Evolutionary conservation across 1,140 invertebrate species (phyloP).

Genomic region (Elymnias hypermnestra): DNA sequence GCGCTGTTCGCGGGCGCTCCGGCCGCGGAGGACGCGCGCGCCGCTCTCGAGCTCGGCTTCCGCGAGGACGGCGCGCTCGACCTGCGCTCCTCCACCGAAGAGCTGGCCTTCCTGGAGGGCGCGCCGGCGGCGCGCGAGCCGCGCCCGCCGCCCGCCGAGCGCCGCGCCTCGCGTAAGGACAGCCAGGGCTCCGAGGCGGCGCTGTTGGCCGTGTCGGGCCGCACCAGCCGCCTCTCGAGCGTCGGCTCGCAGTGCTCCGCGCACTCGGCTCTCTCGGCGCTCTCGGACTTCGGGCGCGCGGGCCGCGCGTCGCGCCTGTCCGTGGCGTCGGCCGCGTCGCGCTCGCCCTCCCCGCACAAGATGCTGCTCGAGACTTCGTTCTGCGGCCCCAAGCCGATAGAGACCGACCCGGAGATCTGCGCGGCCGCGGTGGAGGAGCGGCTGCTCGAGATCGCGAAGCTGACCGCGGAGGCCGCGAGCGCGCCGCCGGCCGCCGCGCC

Average conservation of each 20-base stretch:
- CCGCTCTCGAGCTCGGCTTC: constrained; percentile 77
- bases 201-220: constrained; percentile 86
- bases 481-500: constrained; percentile 32
- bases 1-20: constrained; percentile 76
- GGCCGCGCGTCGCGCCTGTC: constrained; percentile 78
- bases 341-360: constrained; percentile 91
- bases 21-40: constrained; percentile 37
- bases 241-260: constrained; percentile 82
- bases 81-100: constrained; percentile 89
- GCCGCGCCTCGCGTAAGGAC: constrained; percentile 83
- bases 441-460: constrained; percentile 48
- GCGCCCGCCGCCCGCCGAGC: constrained; percentile 34
- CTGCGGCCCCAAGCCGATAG: constrained; percentile 87
- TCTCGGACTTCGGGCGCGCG: no score
- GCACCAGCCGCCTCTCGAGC: constrained; percentile 87
- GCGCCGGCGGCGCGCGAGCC: constrained; percentile 39
- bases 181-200: constrained; percentile 86
- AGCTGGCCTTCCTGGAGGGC: constrained; percentile 85
- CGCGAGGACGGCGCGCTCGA: constrained; percentile 88
- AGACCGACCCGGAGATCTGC: constrained; percentile 73
- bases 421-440: constrained; percentile 52
- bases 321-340: constrained; percentile 80
- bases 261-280: constrained; percentile 72
- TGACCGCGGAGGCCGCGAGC: constrained; percentile 15
- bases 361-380: constrained; percentile 93